These are phyloP conservation scores for Ophioninae sp. DNA, from an alignment of 2,888 invertebrate genomes.

Conservation along the genomic window DNA sequence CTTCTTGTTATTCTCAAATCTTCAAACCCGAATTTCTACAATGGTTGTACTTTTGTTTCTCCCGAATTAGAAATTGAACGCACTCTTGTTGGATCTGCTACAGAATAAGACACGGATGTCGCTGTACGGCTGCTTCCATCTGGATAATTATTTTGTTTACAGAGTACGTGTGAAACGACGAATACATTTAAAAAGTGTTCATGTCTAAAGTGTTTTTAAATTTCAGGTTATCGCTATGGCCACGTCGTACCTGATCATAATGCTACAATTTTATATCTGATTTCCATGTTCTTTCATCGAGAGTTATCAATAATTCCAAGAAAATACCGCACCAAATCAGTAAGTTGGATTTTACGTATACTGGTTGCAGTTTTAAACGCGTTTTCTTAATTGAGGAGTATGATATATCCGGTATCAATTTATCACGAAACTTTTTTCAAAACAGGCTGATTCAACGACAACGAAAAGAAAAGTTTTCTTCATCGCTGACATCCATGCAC, in stretches of 20 bases:
- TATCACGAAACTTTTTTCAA: too few relatives aligned
- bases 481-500: too few relatives aligned
- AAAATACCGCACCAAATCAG: neutral
- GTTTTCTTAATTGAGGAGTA: too few relatives aligned
- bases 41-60: neutral
- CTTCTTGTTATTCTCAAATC: neutral
- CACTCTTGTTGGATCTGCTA: conserved; percentile 37
- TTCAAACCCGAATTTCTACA: neutral
- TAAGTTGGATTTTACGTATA: neutral
- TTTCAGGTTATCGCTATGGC: conserved; percentile 35
- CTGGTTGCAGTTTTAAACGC: too few relatives aligned
- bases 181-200: neutral
- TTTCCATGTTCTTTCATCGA: neutral
- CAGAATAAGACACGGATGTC: conserved; percentile 30
- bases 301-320: neutral
- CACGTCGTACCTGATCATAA: conserved; percentile 23
- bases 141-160: conserved; percentile 38
- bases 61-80: conserved; percentile 27
- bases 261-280: conserved; percentile 44
- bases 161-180: conserved; percentile 18
- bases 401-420: too few relatives aligned
- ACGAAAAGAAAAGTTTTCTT: too few relatives aligned
- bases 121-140: conserved; percentile 29
- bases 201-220: neutral
- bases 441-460: too few relatives aligned